A percentile compares a stretch with the other conserved stretches of the same genome.
These are phyloP conservation scores for Aldabrachelys gigantea DNA, from an alignment of 2,113 vertebrate genomes.

Conservation along the genomic window DNA sequence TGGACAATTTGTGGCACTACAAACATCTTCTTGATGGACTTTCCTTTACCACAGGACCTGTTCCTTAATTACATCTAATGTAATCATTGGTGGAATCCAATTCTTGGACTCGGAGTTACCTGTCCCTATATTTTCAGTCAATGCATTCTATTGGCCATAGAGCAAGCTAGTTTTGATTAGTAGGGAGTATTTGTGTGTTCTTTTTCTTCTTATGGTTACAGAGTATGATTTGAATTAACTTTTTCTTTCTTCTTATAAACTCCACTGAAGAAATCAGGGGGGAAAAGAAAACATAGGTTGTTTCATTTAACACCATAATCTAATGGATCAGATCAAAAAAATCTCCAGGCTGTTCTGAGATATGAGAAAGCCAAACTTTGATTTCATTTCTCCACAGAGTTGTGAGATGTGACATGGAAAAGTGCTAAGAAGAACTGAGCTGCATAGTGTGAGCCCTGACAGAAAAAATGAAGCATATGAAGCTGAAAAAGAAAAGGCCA, in stretches of 20 bases:
- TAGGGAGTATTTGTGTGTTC: not conserved
- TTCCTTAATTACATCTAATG: not conserved
- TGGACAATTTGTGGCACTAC: not conserved
- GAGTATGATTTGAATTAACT: fast-evolving
- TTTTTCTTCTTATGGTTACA: not conserved
- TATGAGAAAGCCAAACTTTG: not conserved
- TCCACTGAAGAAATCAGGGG: not conserved
- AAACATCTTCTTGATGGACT: not conserved
- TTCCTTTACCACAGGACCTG: fast-evolving
- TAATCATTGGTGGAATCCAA: not conserved
- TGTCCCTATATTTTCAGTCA: not conserved
- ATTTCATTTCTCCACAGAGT: not conserved
- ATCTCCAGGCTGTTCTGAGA: not conserved
- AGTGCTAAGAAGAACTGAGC: not conserved
- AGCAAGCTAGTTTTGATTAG: not conserved
- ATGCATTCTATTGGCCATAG: not conserved
- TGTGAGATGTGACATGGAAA: not conserved
- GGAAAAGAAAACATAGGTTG: not conserved
- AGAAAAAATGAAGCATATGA: not conserved
- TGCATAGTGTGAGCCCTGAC: not conserved
- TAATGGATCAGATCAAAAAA: not conserved
- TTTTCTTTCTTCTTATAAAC: not conserved
- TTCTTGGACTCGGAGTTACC: not conserved
- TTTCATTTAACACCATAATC: not conserved
- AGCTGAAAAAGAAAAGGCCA: not conserved